Evolutionary conservation across 1,140 invertebrate species (phyloP).

Genomic region (Penaeus chinensis): DNA sequence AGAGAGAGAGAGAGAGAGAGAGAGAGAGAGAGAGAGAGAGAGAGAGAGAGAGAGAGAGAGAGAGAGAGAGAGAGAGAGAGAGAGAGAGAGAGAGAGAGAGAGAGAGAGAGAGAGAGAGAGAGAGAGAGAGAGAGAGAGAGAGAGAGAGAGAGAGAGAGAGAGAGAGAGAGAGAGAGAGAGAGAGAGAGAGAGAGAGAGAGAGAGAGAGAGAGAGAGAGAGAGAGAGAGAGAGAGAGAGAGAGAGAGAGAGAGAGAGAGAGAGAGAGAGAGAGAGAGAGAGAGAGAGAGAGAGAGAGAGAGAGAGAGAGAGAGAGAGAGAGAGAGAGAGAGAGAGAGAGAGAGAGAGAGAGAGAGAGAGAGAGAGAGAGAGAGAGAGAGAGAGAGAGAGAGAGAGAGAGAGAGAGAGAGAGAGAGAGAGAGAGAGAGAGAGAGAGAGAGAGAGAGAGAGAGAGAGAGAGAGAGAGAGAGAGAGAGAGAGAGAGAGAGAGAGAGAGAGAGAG

Average conservation of each 20-base stretch:
- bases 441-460: not conserved
- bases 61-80: slow-evolving; percentile 9
- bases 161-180: not conserved
- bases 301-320: too few species aligned
- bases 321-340: too few species aligned
- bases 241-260: too few species aligned
- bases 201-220: too few species aligned
- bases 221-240: slow-evolving; percentile 9
- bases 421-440: slow-evolving; percentile 10
- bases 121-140: slow-evolving; percentile 9
- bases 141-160: slow-evolving; percentile 9
- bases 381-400: slow-evolving; percentile 1
- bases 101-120: slow-evolving; percentile 9
- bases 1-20: slow-evolving; percentile 9
- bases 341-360: not conserved
- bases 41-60: slow-evolving; percentile 9
- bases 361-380: not conserved
- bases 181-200: too few species aligned
- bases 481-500: not conserved
- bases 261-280: too few species aligned
- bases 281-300: too few species aligned
- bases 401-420: not conserved
- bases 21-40: slow-evolving; percentile 9
- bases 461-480: not conserved
- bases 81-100: slow-evolving; percentile 9